A percentile compares a stretch with the other conserved stretches of the same genome.
Conservation (phyloP, 1,140 invertebrate genomes). For the Drosophila pseudoananassae region DNA sequence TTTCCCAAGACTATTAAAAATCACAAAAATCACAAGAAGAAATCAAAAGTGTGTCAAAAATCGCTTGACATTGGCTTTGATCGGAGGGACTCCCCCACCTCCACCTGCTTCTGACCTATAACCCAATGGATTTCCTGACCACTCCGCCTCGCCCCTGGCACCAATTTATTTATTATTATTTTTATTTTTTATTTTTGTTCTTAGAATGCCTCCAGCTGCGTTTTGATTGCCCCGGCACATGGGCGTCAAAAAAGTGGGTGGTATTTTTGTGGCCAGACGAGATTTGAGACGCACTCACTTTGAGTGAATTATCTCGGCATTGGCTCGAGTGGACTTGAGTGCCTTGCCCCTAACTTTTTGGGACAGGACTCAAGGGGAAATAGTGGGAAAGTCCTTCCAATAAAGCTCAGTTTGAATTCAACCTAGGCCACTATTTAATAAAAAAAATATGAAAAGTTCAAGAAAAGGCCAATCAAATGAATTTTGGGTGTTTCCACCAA, state of each 20-base stretch:
- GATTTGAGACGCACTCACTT: not conserved
- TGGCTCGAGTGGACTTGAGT: not conserved
- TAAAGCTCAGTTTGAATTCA: not conserved
- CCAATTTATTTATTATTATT: no score
- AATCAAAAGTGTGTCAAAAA: not conserved
- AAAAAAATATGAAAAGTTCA: not conserved
- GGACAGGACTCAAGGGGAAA: constrained; percentile 2
- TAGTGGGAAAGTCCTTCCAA: not conserved
- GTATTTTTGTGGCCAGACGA: not conserved
- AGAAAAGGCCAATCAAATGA: not conserved
- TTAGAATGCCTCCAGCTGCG: constrained; percentile 44
- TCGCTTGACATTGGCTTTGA: constrained; percentile 29
- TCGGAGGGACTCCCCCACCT: constrained; percentile 16
- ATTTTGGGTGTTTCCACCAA: not conserved
- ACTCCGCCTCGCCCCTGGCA: not conserved
- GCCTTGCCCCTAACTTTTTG: not conserved
- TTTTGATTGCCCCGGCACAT: constrained; percentile 50
- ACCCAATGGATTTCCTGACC: constrained; percentile 25
- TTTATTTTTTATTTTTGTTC: constrained; percentile 46
- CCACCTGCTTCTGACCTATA: no score
- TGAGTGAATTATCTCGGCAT: not conserved
- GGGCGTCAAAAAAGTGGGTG: not conserved
- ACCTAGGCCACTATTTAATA: not conserved
- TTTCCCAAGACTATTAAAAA: constrained; percentile 41
- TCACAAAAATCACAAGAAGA: not conserved